These are phyloP conservation scores for Meloidogyne exigua DNA, from an alignment of 1,140 invertebrate genomes.

Conservation along the genomic window DNA sequence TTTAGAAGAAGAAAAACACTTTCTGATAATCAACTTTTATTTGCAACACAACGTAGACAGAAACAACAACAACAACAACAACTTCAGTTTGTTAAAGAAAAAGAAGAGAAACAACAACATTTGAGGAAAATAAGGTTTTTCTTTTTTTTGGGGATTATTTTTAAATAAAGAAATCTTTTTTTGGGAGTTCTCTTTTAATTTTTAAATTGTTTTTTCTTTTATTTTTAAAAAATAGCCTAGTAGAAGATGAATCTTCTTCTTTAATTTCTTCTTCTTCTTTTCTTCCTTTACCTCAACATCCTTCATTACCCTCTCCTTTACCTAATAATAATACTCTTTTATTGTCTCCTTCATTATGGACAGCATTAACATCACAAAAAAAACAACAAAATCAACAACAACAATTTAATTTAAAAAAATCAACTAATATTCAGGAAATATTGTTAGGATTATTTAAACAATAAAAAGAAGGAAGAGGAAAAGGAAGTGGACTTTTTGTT, in stretches of 20 bases:
- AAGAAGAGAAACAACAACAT: background rate
- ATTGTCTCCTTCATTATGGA: background rate
- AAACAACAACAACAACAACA: no score
- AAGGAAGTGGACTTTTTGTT: background rate
- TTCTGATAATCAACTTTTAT: conserved; percentile 3
- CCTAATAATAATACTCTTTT: background rate
- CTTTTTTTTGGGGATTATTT: no score
- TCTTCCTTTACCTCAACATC: no score
- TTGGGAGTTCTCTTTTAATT: no score
- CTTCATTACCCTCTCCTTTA: background rate
- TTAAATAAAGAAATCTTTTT: no score
- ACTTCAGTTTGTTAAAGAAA: background rate
- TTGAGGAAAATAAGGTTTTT: no score
- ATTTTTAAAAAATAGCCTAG: background rate
- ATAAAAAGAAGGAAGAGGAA: background rate
- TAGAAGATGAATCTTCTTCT: background rate
- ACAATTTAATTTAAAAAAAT: background rate
- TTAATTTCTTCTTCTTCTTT: background rate
- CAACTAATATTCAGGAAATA: background rate
- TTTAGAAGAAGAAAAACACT: background rate
- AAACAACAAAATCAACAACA: background rate
- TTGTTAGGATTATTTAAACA: background rate
- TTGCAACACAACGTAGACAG: background rate
- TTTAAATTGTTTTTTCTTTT: no score
- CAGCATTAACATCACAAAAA: background rate